Evolutionary conservation across 2,797 vertebrate species (phyloP).

Genomic region (Arnoldichthys spilopterus): DNA sequence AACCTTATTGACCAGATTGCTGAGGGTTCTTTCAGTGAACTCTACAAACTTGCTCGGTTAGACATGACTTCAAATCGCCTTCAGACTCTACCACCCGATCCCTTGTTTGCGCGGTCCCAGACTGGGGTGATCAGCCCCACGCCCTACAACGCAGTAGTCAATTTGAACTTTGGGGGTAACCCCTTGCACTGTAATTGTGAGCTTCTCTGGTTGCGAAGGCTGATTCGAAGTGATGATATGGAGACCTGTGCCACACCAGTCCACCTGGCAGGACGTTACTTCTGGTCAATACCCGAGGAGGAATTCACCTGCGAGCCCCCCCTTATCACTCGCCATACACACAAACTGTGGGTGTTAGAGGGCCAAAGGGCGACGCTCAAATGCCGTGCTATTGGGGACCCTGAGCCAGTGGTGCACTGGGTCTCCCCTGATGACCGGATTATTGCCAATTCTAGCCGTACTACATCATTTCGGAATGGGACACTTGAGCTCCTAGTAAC

Average conservation of each 20-base stretch:
- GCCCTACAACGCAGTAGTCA: slow-evolving; percentile 82
- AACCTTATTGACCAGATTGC: slow-evolving; percentile 90
- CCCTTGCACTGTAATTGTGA: slow-evolving; percentile 94
- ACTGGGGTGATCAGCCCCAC: slow-evolving; percentile 86
- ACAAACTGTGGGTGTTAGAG: slow-evolving; percentile 90
- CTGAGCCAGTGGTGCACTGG: slow-evolving; percentile 89
- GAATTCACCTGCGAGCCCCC: slow-evolving; percentile 93
- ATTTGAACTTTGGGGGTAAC: slow-evolving; percentile 90
- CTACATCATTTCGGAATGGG: slow-evolving; percentile 79
- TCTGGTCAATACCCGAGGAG: slow-evolving; percentile 92
- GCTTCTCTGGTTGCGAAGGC: slow-evolving; percentile 88
- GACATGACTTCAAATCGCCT: slow-evolving; percentile 94
- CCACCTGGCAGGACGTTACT: slow-evolving; percentile 86
- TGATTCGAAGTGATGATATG: slow-evolving; percentile 87
- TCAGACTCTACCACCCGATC: slow-evolving; percentile 88
- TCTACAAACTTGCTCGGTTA: slow-evolving; percentile 88
- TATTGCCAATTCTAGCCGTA: slow-evolving; percentile 79
- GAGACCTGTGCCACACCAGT: slow-evolving; percentile 90
- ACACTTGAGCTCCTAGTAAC: slow-evolving; percentile 82
- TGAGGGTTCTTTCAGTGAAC: slow-evolving; percentile 87
- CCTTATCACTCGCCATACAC: slow-evolving; percentile 91
- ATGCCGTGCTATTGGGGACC: slow-evolving; percentile 90
- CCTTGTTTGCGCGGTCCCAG: slow-evolving; percentile 87
- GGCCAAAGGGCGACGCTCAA: slow-evolving; percentile 88
- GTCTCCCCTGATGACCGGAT: slow-evolving; percentile 92